These are phyloP conservation scores for Phalacrocorax brasilianus DNA, from an alignment of 2,113 vertebrate species.

Conservation along the genomic window DNA sequence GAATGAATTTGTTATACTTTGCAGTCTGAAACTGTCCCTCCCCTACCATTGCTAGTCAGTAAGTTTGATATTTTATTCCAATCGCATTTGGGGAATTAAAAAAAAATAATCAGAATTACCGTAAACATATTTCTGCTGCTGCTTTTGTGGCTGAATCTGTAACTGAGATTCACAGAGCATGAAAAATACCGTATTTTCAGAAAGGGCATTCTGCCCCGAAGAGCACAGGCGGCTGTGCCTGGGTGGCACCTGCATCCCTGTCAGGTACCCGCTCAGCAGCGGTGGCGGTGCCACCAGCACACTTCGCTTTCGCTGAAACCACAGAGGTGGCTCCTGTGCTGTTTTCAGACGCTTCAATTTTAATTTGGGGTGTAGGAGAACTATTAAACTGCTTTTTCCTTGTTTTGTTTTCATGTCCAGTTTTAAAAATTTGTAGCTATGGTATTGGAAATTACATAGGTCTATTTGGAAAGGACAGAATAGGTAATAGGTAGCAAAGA, in stretches of 20 bases:
- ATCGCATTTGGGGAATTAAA: neutral
- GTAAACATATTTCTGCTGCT: neutral
- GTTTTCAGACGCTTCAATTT: neutral
- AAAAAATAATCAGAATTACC: neutral
- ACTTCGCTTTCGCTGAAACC: neutral
- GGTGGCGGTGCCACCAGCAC: neutral
- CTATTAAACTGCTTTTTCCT: neutral
- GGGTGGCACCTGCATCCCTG: neutral
- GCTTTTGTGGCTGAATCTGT: neutral
- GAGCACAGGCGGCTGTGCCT: neutral
- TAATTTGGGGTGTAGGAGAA: neutral
- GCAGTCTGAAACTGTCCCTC: neutral
- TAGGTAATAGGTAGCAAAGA: neutral
- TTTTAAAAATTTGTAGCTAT: neutral
- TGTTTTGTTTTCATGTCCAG: neutral
- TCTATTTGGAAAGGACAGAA: neutral
- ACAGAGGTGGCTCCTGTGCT: neutral
- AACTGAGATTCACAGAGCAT: neutral
- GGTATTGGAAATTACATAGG: neutral
- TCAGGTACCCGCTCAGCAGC: no score
- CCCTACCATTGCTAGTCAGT: neutral
- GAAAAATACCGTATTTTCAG: neutral
- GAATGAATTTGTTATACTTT: neutral
- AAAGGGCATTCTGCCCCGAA: neutral
- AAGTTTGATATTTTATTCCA: neutral